Conservation (phyloP, 1,140 invertebrate species). For the Lucilia sericata region DNA sequence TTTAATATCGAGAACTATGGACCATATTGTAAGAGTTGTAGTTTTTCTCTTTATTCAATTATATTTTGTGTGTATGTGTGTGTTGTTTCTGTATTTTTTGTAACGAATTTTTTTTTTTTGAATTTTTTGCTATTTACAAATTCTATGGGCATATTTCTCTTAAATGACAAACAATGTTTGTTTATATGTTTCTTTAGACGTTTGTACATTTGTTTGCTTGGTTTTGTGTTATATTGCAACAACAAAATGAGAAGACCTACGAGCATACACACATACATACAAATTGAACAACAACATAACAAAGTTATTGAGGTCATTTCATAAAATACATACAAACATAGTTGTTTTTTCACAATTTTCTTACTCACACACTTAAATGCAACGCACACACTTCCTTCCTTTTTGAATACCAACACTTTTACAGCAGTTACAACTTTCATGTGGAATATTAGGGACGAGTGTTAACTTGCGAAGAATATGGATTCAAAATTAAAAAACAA, state of each 20-base stretch:
- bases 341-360: neutral
- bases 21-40: neutral
- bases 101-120: neutral
- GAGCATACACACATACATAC: too few relatives aligned
- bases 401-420: too few relatives aligned
- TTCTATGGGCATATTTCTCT: neutral
- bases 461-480: too few relatives aligned
- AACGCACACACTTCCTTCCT: too few relatives aligned
- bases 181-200: neutral
- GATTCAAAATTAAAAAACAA: too few relatives aligned
- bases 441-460: too few relatives aligned
- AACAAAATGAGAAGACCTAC: neutral
- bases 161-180: conserved; percentile 16
- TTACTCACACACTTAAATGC: too few relatives aligned
- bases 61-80: too few relatives aligned
- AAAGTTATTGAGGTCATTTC: conserved; percentile 16
- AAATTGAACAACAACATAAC: neutral
- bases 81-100: neutral
- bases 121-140: neutral
- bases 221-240: neutral
- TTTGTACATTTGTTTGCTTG: neutral
- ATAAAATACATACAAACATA: neutral
- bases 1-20: too few relatives aligned
- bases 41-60: neutral
- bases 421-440: too few relatives aligned